Percentiles rank a stretch among this genome's conserved stretches.
Conservation (phyloP, 2,797 vertebrate genomes). For the Peromyscus melanophrys region DNA sequence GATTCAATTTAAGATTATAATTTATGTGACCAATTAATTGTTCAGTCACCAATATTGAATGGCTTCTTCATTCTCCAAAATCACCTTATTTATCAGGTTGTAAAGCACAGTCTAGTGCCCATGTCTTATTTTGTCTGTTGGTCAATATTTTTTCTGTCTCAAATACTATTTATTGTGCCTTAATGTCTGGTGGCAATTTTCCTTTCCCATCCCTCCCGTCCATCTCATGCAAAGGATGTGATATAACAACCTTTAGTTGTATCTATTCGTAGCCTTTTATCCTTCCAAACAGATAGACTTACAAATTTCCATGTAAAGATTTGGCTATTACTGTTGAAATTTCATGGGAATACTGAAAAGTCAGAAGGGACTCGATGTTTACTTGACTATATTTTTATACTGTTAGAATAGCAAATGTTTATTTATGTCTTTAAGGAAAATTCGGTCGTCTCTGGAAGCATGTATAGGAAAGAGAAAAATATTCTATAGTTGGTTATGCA, state of each 20-base stretch:
- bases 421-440: not conserved
- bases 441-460: not conserved
- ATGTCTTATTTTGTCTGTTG: slow-evolving; percentile 41
- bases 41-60: slow-evolving; percentile 23
- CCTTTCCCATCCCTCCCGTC: not conserved
- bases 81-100: not conserved
- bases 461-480: not conserved
- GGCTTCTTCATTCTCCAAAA: not conserved
- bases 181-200: not conserved
- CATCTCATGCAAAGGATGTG: not conserved
- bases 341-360: not conserved
- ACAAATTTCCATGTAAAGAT: not conserved
- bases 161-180: not conserved
- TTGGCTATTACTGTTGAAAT: not conserved
- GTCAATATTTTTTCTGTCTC: slow-evolving; percentile 16
- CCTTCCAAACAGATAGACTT: not conserved
- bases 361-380: not conserved
- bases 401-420: slow-evolving; percentile 1
- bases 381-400: not conserved
- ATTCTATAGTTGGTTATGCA: not conserved
- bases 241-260: not conserved
- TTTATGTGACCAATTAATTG: slow-evolving; percentile 49
- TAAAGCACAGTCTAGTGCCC: slow-evolving; percentile 13
- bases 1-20: slow-evolving; percentile 42
- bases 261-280: not conserved